Conservation (phyloP, 2,888 invertebrate species). For the Callimorpha dominula region DNA sequence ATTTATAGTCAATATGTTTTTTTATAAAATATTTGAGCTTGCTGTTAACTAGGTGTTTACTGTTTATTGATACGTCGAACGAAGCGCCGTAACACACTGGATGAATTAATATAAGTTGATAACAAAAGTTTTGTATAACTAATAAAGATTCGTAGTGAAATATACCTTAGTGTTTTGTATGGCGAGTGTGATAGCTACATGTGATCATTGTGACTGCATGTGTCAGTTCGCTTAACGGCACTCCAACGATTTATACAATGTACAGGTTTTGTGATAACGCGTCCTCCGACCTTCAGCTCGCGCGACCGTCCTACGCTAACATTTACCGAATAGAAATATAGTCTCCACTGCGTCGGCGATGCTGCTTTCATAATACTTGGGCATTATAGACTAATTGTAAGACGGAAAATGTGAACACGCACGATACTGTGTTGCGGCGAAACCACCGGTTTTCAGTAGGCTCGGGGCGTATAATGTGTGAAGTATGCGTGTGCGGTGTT, state of each 20-base stretch:
- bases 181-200: constrained; percentile 57
- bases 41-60: background rate
- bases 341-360: background rate
- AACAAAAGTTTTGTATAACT: constrained; percentile 21
- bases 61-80: background rate
- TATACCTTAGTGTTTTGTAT: constrained; percentile 58
- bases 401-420: background rate
- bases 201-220: constrained; percentile 52
- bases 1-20: no score
- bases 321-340: constrained; percentile 20
- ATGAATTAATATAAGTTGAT: constrained; percentile 12
- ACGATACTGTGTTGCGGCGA: no score
- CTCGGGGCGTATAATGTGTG: background rate
- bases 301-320: constrained; percentile 64
- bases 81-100: constrained; percentile 19
- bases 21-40: background rate
- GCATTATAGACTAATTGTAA: background rate
- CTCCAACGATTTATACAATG: constrained; percentile 46
- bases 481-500: background rate
- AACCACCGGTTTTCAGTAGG: background rate
- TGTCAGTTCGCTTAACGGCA: constrained; percentile 37
- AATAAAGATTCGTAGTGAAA: constrained; percentile 47
- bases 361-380: background rate
- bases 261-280: constrained; percentile 60
- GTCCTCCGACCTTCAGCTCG: constrained; percentile 52